Conservation (phyloP, 2,888 invertebrate species). For the Prenolepis imparis region DNA sequence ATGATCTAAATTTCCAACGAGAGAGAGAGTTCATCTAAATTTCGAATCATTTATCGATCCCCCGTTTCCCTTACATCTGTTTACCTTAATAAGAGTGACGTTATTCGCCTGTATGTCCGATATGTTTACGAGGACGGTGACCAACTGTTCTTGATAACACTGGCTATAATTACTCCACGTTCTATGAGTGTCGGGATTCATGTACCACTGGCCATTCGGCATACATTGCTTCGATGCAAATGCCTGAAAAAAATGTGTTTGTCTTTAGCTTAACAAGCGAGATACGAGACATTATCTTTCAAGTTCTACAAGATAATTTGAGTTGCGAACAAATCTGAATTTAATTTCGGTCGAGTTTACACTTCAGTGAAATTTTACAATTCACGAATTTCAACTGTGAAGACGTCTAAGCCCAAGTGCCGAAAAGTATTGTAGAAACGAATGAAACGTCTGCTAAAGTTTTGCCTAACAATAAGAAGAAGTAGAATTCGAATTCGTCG, state of each 20-base stretch:
- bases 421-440: not conserved
- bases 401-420: not conserved
- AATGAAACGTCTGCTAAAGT: not conserved
- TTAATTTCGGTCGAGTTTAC: not conserved
- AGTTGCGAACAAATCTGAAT: not conserved
- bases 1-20: not conserved
- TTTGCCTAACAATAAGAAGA: not conserved
- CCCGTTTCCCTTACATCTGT: not conserved
- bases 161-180: slow-evolving; percentile 88
- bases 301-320: not conserved
- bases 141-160: slow-evolving; percentile 85
- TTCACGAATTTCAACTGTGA: not conserved
- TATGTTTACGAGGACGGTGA: slow-evolving; percentile 84
- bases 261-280: not conserved
- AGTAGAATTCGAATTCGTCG: not conserved
- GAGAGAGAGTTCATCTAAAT: not conserved
- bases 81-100: slow-evolving; percentile 76
- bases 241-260: slow-evolving; percentile 75
- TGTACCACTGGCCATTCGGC: slow-evolving; percentile 87
- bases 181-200: slow-evolving; percentile 81
- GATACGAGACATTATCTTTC: not conserved
- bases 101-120: slow-evolving; percentile 79
- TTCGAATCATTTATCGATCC: not conserved
- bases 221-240: slow-evolving; percentile 87
- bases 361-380: not conserved